Conservation (phyloP, 2,797 vertebrate species). For the Yasuhikotakia modesta region DNA sequence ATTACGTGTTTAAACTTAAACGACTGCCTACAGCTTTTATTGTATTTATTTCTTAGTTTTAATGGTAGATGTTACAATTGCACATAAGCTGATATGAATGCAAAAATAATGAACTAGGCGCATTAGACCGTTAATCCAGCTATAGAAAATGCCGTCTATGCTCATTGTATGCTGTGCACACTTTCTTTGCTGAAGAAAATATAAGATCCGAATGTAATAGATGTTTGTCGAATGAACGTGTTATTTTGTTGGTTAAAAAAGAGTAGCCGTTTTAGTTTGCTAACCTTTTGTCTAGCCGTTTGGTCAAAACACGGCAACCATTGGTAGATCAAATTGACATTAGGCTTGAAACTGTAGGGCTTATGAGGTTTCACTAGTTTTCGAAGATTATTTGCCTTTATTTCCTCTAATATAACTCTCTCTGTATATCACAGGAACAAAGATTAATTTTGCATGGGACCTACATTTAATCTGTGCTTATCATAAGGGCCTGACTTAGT, state of each 20-base stretch:
- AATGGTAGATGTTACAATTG: no score
- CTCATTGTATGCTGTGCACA: not conserved
- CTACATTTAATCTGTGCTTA: not conserved
- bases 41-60: no score
- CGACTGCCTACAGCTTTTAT: not conserved
- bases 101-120: not conserved
- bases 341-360: not conserved
- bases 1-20: not conserved
- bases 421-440: constrained; percentile 16
- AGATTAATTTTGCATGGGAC: constrained; percentile 23
- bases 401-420: not conserved
- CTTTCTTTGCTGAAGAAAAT: not conserved
- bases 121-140: not conserved
- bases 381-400: not conserved
- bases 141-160: not conserved
- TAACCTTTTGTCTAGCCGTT: constrained; percentile 6
- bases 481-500: constrained; percentile 27
- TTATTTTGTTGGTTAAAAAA: not conserved
- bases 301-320: not conserved
- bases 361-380: not conserved
- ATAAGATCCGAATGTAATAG: not conserved
- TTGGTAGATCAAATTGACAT: not conserved
- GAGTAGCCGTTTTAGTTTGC: not conserved
- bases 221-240: not conserved
- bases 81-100: not conserved